Base-by-base conservation (phyloP, 2,888 invertebrate genomes). In the Patella caerulea region DNA sequence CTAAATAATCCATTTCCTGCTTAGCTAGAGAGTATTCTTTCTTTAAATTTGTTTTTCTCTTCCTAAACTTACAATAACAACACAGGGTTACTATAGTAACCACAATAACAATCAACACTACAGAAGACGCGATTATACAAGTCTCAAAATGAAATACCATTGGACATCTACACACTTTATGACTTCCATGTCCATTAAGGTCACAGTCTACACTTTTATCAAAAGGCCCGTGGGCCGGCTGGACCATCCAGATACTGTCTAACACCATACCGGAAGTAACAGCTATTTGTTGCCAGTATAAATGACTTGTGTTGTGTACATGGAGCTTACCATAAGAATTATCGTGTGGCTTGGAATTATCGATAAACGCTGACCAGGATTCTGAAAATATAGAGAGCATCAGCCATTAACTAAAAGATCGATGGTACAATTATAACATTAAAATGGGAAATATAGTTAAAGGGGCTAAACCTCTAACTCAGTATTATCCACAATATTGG, bases 201-300 rank as follows among this genome's bases (percentile, higher is more conserved):
- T 65, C 65, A 65, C 65, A 65, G 24, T 65, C 65, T 19, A 65
- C 65, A 65, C 24, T 19, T 11, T 24, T 65, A 65, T 65, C 65
- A 14, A 65, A 65, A 24, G 65, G 65, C 11, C 65, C 65, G 14
- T 65, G 65, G 24, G 19, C 5, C 24, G 14, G 12, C 65, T 65
- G 65, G 19, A 65, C 24, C 3, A 65, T 11, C 65, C 19, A 19
- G 0, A 65, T 14, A 65, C 65, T 24, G 24, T 65, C 65, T 65
- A 19, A 24, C 11, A 24, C 24, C 24, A 2, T 3, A 12, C 24
- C 19, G 12, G 65, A 65, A 65, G 19, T 15, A 65, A 65, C 19
- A 7, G 65, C 65, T 11, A 65, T 65, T 65, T 65, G 19, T 24
- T 65, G 19, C 65, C 65, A 65, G 11, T 24, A 17, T 5, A 65